Base-by-base conservation (phyloP, 2,797 vertebrate genomes). In the Dicrostonyx torquatus region DNA sequence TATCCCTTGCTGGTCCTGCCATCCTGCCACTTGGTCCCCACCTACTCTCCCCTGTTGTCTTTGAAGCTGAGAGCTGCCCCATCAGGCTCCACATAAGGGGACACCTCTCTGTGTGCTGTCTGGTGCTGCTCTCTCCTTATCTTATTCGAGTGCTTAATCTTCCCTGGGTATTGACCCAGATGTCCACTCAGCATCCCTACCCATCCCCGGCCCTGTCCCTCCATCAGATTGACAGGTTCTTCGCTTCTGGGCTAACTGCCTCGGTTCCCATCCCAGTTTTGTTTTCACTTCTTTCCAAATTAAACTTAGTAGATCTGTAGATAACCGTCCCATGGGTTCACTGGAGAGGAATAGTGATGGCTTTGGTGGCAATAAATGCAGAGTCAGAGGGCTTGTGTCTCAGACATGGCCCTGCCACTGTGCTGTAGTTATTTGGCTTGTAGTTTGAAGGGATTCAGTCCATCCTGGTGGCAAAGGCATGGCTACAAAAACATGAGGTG, bases 101-200 rank as follows among this genome's bases (percentile, higher is more conserved):
- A 77, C 34, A 0, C 3, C 14, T 24, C 0, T 0, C 9, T 0
- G 2, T 0, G 79, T 1, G 22, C 73, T 26, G 48, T n/a, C 11
- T 0, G 0, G 14, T 34, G 64, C 24, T 22, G 66, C 55, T 58
- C 60, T 0, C 18, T 48, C 79, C 79, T 93, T 45, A 15, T 64
- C 37, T 58, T 31, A 37, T 64, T 45, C 14, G 53, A 1, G 12
- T 6, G 1, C 3, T 8, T 55, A 64, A 48, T 45, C 50, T 79
- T 83, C 64, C 64, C 50, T 68, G 58, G 70, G 53, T 48, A 3
- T 60, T 13, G 75, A 77, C 79, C 40, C 48, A 7, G 50, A 18
- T 90, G 29, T 17, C 55, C 34, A n/a, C 40, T 31, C 66, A 60
- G 0, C 22, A 22, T 43, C 55, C 83, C 55, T 26, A 0, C 50